These are phyloP conservation scores for Ruditapes philippinarum DNA, from an alignment of 1,140 invertebrate species.

Conservation along the genomic window DNA sequence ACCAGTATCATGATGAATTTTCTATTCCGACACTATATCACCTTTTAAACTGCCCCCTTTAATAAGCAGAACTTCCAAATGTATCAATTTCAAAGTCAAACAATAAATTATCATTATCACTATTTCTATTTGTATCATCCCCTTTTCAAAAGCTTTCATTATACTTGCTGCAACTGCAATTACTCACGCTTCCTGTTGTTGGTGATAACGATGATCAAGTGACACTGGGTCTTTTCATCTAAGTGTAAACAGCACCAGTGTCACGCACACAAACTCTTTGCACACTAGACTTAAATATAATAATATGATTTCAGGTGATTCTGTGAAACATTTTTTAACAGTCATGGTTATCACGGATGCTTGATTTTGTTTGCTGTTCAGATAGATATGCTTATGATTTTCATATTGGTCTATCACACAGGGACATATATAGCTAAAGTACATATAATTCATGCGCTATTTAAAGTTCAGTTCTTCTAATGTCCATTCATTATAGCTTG, in stretches of 20 bases:
- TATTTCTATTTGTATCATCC: neutral
- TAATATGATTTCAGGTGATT: conserved; percentile 39
- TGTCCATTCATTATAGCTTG: no score
- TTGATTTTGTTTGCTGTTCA: neutral
- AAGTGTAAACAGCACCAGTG: conserved; percentile 58
- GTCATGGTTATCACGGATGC: neutral
- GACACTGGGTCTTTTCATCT: conserved; percentile 21
- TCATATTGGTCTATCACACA: neutral
- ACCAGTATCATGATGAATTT: neutral
- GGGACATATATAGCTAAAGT: neutral
- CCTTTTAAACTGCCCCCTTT: conserved; percentile 50
- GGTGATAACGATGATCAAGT: conserved; percentile 2
- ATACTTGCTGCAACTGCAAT: neutral
- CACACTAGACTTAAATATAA: conserved; percentile 37
- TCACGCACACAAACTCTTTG: conserved; percentile 40
- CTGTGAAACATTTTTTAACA: conserved; percentile 50
- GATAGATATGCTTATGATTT: neutral
- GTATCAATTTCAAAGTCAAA: conserved; percentile 44
- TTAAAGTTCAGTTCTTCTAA: no score
- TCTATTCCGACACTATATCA: conserved; percentile 57
- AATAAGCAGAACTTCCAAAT: neutral
- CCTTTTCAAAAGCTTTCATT: neutral
- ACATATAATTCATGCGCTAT: neutral
- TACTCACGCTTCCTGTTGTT: neutral
- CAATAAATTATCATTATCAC: neutral